phyloP scores from a whole-genome alignment of 2,797 vertebrate genomes.

The Leptatherina wallacei region DNA sequence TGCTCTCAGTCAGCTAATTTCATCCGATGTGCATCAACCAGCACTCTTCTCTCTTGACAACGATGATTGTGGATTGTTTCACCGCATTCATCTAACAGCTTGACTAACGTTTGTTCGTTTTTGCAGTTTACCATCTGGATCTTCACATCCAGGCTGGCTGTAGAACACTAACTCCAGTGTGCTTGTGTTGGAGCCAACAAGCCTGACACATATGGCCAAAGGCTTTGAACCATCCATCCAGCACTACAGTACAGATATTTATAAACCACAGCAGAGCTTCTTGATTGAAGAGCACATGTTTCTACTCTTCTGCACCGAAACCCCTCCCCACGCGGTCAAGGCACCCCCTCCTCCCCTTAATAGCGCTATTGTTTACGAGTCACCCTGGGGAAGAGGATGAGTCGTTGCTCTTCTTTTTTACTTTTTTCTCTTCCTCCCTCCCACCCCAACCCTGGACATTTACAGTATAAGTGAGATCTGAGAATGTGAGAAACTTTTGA shows the following conservation, averaged over 20 bases:
- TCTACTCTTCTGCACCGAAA: constrained; percentile 71
- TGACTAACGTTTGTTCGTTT: constrained; percentile 63
- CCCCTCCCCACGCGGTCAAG: constrained; percentile 55
- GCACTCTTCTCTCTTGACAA: constrained; percentile 4
- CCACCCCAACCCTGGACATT: constrained; percentile 45
- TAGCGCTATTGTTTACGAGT: constrained; percentile 75
- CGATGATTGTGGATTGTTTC: constrained; percentile 32
- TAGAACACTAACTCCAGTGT: constrained; percentile 59
- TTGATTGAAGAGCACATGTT: constrained; percentile 83
- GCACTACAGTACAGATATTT: constrained; percentile 79
- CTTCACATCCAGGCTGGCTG: constrained; percentile 52
- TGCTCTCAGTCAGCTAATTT: constrained; percentile 18
- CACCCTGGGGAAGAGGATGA: constrained; percentile 54
- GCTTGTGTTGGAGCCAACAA: constrained; percentile 58
- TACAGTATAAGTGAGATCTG: constrained; percentile 67
- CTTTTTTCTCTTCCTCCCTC: constrained; percentile 38
- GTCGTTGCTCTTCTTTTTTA: constrained; percentile 12
- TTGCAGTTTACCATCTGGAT: constrained; percentile 63
- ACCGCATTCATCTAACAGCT: constrained; percentile 18
- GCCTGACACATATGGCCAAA: constrained; percentile 66
- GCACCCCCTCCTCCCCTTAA: constrained; percentile 68
- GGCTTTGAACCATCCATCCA: constrained; percentile 72
- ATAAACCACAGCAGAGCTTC: constrained; percentile 79
- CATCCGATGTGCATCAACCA: neutral
- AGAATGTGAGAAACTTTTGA: constrained; percentile 65